A percentile compares a stretch with the other conserved stretches of the same genome.
phyloP scores from a whole-genome alignment of 1,140 invertebrate genomes.

The Holcopasites calliopsidis region DNA sequence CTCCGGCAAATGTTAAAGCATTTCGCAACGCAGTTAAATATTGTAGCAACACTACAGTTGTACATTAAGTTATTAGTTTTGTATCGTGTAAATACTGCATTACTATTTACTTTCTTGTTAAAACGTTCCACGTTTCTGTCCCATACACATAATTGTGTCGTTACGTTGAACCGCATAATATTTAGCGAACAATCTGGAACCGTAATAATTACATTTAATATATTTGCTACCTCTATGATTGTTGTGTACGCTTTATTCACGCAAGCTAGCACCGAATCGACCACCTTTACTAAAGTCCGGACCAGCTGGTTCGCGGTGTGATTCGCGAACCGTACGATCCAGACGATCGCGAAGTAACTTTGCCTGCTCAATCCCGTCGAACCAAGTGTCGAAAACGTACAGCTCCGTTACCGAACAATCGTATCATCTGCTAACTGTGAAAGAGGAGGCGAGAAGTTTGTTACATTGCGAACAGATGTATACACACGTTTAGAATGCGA shows the following conservation, averaged over 20 bases:
- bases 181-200: too few relatives aligned
- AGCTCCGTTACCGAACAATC: slow-evolving; percentile 12
- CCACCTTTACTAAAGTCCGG: too few relatives aligned
- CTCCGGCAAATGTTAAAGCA: slow-evolving; percentile 2
- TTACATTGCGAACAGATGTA: neutral
- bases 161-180: neutral
- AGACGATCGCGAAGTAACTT: neutral
- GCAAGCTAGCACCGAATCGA: too few relatives aligned
- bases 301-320: too few relatives aligned
- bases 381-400: slow-evolving; percentile 21
- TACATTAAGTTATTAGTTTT: slow-evolving; percentile 1
- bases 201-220: too few relatives aligned
- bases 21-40: neutral
- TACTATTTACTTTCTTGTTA: neutral
- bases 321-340: too few relatives aligned
- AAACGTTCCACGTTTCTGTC: neutral
- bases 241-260: too few relatives aligned
- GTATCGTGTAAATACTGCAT: neutral
- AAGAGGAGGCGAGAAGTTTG: slow-evolving; percentile 7
- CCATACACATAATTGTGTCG: neutral
- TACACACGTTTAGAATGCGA: too few relatives aligned
- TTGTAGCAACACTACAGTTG: neutral
- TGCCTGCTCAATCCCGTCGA: neutral
- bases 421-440: neutral
- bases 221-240: too few relatives aligned